Conservation (phyloP, 2,113 vertebrate genomes). For the Danio rerio region GRCz12tu NC_133189.1:8012501-8013000, state of each 20-base stretch:
- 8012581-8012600: constrained; percentile 52
- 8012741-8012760: constrained; percentile 26
- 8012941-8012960: constrained; percentile 9
- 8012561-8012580: constrained; percentile 54
- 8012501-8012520: constrained; percentile 9
- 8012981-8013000: constrained; percentile 12
- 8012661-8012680: constrained; percentile 42
- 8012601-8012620: constrained; percentile 52
- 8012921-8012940: constrained; percentile 23
- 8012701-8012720: constrained; percentile 21
- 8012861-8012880: constrained; percentile 6
- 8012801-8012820: not conserved
- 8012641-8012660: constrained; percentile 6
- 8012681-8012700: constrained; percentile 28
- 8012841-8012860: not conserved
- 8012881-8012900: constrained; percentile 20
- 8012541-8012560: constrained; percentile 40
- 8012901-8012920: not conserved
- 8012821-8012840: constrained; percentile 27
- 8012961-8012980: not conserved
- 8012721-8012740: constrained; percentile 36
- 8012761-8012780: constrained; percentile 39
- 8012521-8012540: constrained; percentile 30
- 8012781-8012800: constrained; percentile 28
- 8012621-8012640: constrained; percentile 21